Percentiles rank a stretch among this genome's conserved stretches.
Evolutionary conservation across 2,888 invertebrate genomes (phyloP).

Genomic region (Diploptera punctata): DNA sequence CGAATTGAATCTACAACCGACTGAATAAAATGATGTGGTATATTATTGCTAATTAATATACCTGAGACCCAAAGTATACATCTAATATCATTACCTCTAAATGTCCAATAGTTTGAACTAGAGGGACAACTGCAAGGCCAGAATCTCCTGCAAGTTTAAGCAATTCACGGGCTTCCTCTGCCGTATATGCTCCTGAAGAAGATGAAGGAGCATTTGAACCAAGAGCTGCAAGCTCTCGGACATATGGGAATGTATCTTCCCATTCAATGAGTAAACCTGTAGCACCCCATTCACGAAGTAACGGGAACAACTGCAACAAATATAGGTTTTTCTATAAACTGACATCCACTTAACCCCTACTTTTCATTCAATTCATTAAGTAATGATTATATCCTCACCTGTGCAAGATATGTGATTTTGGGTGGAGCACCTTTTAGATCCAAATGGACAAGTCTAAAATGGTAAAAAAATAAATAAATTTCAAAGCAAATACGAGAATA

Average conservation of each 20-base stretch:
- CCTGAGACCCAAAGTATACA: too few species aligned
- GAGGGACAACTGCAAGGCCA: constrained; percentile 74
- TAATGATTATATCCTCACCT: constrained; percentile 53
- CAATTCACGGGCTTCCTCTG: constrained; percentile 70
- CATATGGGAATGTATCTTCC: constrained; percentile 90
- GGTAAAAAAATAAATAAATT: neutral
- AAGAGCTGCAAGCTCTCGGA: constrained; percentile 63
- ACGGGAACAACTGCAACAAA: constrained; percentile 62
- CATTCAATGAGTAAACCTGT: constrained; percentile 86
- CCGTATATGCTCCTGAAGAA: constrained; percentile 67
- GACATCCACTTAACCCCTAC: too few species aligned
- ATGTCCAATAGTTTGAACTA: constrained; percentile 89
- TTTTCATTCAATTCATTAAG: constrained; percentile 5
- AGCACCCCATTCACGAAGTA: constrained; percentile 71
- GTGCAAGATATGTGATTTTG: constrained; percentile 64
- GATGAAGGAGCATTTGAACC: constrained; percentile 61
- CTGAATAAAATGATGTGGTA: too few species aligned
- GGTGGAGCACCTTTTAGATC: constrained; percentile 80
- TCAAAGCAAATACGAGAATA: neutral
- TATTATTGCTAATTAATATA: too few species aligned
- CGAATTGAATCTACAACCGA: neutral
- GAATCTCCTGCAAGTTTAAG: constrained; percentile 69
- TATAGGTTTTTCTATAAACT: neutral
- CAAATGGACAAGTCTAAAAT: constrained; percentile 67
- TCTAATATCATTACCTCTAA: constrained; percentile 65